Conservation (phyloP, 1,140 invertebrate species). For the Meloidogyne chitwoodi region DNA sequence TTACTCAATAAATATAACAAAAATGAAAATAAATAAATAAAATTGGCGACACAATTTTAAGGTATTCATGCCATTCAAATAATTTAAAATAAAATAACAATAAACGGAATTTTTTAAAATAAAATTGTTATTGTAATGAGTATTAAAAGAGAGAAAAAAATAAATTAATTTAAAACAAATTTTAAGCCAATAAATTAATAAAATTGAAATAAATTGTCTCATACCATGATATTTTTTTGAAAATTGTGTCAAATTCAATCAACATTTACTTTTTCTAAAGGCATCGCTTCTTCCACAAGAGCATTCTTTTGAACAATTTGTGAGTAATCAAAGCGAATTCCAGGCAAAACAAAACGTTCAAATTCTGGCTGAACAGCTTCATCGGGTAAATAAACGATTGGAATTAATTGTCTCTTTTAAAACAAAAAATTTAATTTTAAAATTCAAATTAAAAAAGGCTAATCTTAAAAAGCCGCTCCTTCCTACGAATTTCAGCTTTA, state of each 20-base stretch:
- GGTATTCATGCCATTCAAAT: too few relatives aligned
- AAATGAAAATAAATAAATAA: too few relatives aligned
- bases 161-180: too few relatives aligned
- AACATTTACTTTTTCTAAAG: not conserved
- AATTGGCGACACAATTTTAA: too few relatives aligned
- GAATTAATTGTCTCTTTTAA: slow-evolving; percentile 15
- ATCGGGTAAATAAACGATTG: slow-evolving; percentile 13
- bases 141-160: too few relatives aligned
- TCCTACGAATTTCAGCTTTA: not conserved
- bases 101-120: too few relatives aligned
- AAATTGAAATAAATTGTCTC: too few relatives aligned
- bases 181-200: too few relatives aligned
- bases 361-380: not conserved
- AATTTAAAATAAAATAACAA: too few relatives aligned
- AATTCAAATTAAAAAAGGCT: not conserved
- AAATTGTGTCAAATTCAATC: not conserved
- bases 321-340: not conserved
- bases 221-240: too few relatives aligned
- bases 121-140: too few relatives aligned
- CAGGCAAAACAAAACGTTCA: not conserved
- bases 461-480: slow-evolving; percentile 5
- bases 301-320: not conserved
- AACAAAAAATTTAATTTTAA: not conserved
- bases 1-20: too few relatives aligned
- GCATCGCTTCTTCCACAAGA: not conserved